These are phyloP conservation scores for Microtus obscurus DNA, from an alignment of 2,797 vertebrate genomes.

Conservation along the genomic window DNA sequence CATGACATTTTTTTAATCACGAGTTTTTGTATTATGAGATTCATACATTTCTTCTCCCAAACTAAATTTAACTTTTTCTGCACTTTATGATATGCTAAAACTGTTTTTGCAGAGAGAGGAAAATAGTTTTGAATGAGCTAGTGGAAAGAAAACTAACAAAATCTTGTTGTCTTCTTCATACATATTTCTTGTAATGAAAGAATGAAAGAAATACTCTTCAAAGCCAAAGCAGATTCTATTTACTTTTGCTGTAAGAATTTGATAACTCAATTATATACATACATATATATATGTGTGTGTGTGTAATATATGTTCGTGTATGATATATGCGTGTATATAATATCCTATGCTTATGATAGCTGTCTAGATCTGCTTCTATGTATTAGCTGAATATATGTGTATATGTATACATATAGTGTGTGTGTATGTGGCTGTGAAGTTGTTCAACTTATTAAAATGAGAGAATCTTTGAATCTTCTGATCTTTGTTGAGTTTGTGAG, in stretches of 20 bases:
- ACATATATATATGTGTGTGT: not conserved
- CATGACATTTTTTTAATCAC: not conserved
- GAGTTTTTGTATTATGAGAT: not conserved
- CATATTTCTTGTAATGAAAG: not conserved
- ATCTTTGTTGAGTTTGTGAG: constrained; percentile 8
- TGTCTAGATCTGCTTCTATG: not conserved
- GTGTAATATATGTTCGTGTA: too few species aligned
- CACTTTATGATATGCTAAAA: constrained; percentile 35
- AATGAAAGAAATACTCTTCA: not conserved
- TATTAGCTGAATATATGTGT: not conserved
- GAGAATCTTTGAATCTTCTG: not conserved
- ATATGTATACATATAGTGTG: too few species aligned
- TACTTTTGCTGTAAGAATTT: not conserved
- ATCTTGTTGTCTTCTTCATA: not conserved
- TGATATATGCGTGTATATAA: too few species aligned
- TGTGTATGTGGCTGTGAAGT: not conserved
- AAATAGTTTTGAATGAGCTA: not conserved
- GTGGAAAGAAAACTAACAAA: not conserved
- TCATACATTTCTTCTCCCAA: constrained; percentile 2
- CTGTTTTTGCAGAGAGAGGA: not conserved
- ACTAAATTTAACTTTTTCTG: constrained; percentile 20
- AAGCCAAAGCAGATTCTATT: constrained; percentile 11
- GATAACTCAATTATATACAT: not conserved
- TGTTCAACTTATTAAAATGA: constrained; percentile 46
- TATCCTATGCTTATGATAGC: not conserved